A percentile compares a stretch with the other conserved stretches of the same genome.
Conservation (phyloP, 2,113 vertebrate genomes). For the Brachyistius frenatus region DNA sequence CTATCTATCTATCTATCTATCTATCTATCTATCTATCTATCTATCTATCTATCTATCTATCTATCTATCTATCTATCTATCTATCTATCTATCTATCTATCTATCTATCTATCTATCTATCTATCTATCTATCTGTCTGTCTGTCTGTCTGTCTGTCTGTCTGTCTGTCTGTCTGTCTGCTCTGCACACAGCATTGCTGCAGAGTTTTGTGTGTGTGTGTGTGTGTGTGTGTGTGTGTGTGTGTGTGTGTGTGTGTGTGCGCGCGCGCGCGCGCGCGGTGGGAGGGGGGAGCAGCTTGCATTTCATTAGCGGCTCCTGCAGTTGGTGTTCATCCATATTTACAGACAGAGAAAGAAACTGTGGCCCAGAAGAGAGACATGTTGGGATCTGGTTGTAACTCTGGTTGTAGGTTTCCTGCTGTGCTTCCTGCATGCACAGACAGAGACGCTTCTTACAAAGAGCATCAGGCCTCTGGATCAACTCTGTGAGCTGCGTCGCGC, state of each 20-base stretch:
- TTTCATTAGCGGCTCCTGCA: slow-evolving; percentile 24
- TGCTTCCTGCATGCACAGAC: slow-evolving; percentile 1
- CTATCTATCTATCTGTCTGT: neutral
- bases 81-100: too few species aligned
- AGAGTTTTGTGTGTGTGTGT: neutral
- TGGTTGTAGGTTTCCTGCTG: neutral
- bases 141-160: too few species aligned
- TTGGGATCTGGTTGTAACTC: neutral
- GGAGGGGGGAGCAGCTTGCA: slow-evolving; percentile 9
- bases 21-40: too few species aligned
- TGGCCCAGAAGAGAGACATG: neutral
- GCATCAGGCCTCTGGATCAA: slow-evolving; percentile 40
- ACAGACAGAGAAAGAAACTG: neutral
- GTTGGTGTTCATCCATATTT: neutral
- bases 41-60: too few species aligned
- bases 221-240: slow-evolving; percentile 10
- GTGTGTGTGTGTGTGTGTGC: neutral
- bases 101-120: neutral
- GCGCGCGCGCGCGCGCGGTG: slow-evolving; percentile 27
- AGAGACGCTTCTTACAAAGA: slow-evolving; percentile 17
- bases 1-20: too few species aligned
- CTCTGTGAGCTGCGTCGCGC: slow-evolving; percentile 56
- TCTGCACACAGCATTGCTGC: slow-evolving; percentile 8
- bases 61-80: too few species aligned
- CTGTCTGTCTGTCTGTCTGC: neutral